phyloP scores from a whole-genome alignment of 2,113 vertebrate species.

The Takifugu flavidus region DNA sequence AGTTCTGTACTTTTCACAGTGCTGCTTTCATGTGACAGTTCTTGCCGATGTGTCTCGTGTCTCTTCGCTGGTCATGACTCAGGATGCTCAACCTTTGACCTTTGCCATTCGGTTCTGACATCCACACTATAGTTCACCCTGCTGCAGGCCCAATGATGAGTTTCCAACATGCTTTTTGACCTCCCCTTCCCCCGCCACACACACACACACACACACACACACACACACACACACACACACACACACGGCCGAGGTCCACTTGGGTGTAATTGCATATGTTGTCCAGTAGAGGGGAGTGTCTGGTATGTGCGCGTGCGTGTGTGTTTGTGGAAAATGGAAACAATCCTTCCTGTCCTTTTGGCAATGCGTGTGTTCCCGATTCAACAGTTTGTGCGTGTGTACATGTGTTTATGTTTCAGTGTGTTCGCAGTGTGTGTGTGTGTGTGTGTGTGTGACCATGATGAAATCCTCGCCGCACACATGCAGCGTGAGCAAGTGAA shows the following conservation, averaged over 20 bases:
- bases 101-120: slow-evolving; percentile 18
- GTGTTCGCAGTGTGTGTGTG: slow-evolving; percentile 16
- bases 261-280: slow-evolving; percentile 5
- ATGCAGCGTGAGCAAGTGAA: slow-evolving; percentile 32
- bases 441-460: slow-evolving; percentile 5
- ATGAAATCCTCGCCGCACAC: slow-evolving; percentile 29
- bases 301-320: slow-evolving; percentile 4
- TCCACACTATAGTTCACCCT: not conserved
- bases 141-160: slow-evolving; percentile 25
- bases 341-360: slow-evolving; percentile 24
- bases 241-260: not conserved
- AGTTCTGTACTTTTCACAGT: not conserved
- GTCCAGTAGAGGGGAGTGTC: slow-evolving; percentile 49
- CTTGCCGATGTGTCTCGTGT: not conserved
- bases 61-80: slow-evolving; percentile 9
- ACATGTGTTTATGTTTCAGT: slow-evolving; percentile 51
- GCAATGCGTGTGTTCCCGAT: slow-evolving; percentile 46
- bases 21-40: not conserved
- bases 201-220: slow-evolving; percentile 3
- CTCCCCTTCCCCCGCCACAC: not conserved
- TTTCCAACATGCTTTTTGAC: slow-evolving; percentile 34
- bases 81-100: slow-evolving; percentile 44
- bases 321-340: slow-evolving; percentile 22
- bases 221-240: not conserved
- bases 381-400: slow-evolving; percentile 38